Evolutionary conservation across 2,888 invertebrate genomes (phyloP), one percentile per base, ranked within the genome.

Genomic region (Zele albiditarsus): DNA sequence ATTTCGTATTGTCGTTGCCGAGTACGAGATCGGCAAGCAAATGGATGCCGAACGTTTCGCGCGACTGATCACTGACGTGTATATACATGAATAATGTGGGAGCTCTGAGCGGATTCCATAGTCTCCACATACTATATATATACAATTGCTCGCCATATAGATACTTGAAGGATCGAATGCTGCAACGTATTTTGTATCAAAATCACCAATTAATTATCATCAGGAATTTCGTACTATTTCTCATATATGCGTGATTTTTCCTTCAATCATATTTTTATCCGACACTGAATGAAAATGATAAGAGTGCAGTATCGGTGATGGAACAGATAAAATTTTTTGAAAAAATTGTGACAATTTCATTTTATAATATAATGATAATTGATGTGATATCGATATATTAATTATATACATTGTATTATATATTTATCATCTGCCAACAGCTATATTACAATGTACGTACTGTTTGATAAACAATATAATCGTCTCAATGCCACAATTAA

Each of bases 391-490:
- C 38, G 8, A 38, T 38, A 31, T 27, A 73, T 38, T 20, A 70
- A 20, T 53, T 53, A 8, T 27, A 49, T 8, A 31, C 28, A 27
- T 27, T 46, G 25, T 27, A 49, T 27, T 38, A 16, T n/a, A 65
- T 38, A 31, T 38, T 38, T 20, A 16, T 46, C 16, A 14, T 20
- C 57, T n/a, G 49, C 31, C n/a, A n/a, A 57, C 12, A 14, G 20
- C 31, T 27, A 27, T 69, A 69, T 69, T 28, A 57, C 31, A 57
- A 20, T 53, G n/a, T 53, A 53, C n/a, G n/a, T 20, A 20, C 25
- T 70, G 58, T 70, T 70, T 70, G 60, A 70, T 70, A 60, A 70
- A 70, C 60, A 70, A 60, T 60, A 27, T 70, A 60, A 70, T 70
- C 70, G 23, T 53, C 38, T 23, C 16, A 25, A 20, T 23, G 63